Evolutionary conservation across 2,888 invertebrate species (phyloP), one percentile per base, ranked within the genome.

Genomic region (Aquatica leii): DNA sequence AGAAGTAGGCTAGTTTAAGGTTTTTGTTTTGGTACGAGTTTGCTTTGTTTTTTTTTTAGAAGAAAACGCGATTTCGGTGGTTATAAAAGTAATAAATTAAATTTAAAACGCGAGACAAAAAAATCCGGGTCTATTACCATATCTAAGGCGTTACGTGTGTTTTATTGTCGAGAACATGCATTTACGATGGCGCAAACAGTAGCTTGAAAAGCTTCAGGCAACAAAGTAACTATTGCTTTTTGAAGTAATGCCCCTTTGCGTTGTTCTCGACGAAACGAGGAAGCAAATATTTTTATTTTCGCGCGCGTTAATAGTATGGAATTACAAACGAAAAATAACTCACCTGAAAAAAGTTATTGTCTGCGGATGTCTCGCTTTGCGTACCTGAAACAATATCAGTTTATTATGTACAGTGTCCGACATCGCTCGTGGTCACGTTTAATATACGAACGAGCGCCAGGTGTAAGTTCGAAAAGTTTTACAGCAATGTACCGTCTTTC

Each of bases 321-420:
- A 43, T 43, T 40, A 40, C 40, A 46, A 8, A 46, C 4, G 4
- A 18, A 6, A 5, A 49, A 49, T 49, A 9, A 49, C 49, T 49
- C 24, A 49, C 49, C 49, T 49, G 9, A 12, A 18, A 18, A 12
- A 12, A 5, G 8, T 17, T 12, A 21, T 49, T 49, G 49, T 24
- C 20, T 20, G 4, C 5, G 14, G 48, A 17, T 4, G 14, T 20
- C 4, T 9, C 12, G 4, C 18, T n/a, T 6, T 2, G 11, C 15
- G 17, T 46, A 24, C 50, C 50, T 50, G 50, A n/a, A 50, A 50
- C 50, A 50, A 50, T 6, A 37, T n/a, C 3, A 37, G 3, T 58
- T 57, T 55, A 61, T 50, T 21, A 37, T 37, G 37, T 55, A n/a
- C n/a, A n/a, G n/a, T n/a, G n/a, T n/a, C 48, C 60, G 60, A 60